A percentile compares a stretch with the other conserved stretches of the same genome.
Evolutionary conservation across 2,113 vertebrate genomes (phyloP).

Genomic region (Chlamydotis undulata): DNA sequence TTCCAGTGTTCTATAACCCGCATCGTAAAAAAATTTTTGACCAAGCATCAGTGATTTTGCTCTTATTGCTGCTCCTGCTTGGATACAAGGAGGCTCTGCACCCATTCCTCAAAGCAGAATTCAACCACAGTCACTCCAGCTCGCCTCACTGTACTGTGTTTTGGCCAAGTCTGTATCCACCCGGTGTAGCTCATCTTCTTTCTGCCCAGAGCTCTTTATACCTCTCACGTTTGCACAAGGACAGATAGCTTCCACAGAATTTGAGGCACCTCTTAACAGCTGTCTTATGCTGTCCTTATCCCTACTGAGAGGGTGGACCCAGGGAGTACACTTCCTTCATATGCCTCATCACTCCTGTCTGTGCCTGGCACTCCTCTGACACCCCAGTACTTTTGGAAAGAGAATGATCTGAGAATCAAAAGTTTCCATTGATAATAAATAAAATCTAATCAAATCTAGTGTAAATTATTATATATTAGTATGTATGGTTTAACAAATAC

Average conservation of each 20-base stretch:
- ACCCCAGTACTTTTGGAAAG: background rate
- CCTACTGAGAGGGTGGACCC: background rate
- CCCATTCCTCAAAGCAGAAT: background rate
- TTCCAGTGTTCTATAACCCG: too few species aligned
- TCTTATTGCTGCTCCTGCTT: background rate
- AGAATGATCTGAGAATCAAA: background rate
- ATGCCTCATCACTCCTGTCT: accelerated
- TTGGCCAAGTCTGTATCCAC: background rate
- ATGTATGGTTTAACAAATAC: background rate
- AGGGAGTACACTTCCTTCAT: background rate
- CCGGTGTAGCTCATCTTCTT: background rate
- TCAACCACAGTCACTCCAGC: background rate
- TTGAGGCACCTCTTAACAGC: background rate
- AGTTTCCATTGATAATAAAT: background rate
- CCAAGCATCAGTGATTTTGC: background rate
- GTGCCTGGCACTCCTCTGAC: background rate
- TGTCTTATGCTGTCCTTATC: background rate
- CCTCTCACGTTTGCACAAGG: background rate
- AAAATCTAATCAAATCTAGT: background rate
- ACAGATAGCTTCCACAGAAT: background rate
- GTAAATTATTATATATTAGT: background rate
- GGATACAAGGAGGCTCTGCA: background rate
- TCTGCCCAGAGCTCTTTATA: background rate
- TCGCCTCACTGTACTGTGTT: accelerated
- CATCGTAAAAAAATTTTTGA: background rate